Evolutionary conservation across 2,888 invertebrate genomes (phyloP), one percentile per base, ranked within the genome.

Genomic region (Trachelus stipa): DNA sequence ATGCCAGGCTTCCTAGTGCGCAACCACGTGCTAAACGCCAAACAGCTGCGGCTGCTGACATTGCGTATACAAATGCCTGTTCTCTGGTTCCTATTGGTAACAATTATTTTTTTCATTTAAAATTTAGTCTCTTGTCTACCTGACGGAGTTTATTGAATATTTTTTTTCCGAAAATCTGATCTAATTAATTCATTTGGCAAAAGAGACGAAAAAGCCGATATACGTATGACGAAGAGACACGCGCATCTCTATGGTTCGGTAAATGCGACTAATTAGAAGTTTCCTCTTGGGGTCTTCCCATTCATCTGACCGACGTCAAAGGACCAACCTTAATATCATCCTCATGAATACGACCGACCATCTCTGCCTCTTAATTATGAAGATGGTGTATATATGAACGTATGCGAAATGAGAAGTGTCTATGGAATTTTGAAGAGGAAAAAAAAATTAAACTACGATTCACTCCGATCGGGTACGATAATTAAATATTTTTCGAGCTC

Each of bases 41-140:
- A 76, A 95, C 94, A 73, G 97, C 92, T 31, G 97, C 95, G 1
- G 97, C 97, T 0, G 97, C 95, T 33, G 96, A 95, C 90, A 97
- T 93, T 4, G 96, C 96, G 91, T 97, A 96, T 34, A 97, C 96
- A 90, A 95, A 96, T 0, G 97, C 97, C 91, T 97, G 97, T 90
- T 97, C 97, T 80, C 96, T 93, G 30, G 97, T 97, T 76, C 97
- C 97, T 97, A 91, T 56, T 56, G 56, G 23, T 56, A 56, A 23
- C 1, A 23, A 56, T 56, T 23, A 1, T 56, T 56, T 56, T 56
- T 56, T 6, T 56, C 1, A 9, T 56, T 56, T 2, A 77, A 76
- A 80, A 69, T 74, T 34, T 35, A 23, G 34, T n/a, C 12, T 33
- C 34, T 34, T 68, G 12, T 74, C 68, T 74, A 76, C 79, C 56